Conservation (phyloP, 2,113 vertebrate species). For the Colius striatus region DNA sequence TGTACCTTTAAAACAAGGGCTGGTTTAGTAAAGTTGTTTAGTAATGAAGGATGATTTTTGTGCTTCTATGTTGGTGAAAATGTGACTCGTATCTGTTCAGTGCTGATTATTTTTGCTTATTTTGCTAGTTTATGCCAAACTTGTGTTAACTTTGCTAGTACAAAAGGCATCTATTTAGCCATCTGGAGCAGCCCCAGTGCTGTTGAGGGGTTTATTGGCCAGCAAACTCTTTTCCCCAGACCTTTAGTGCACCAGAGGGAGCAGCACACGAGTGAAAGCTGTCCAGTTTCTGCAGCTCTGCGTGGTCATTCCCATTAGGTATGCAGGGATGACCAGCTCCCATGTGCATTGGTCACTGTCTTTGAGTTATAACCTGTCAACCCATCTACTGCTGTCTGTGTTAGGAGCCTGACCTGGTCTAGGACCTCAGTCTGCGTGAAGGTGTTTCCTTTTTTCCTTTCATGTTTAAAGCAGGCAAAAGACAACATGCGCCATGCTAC, state of each 20-base stretch:
- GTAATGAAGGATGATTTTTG: background rate
- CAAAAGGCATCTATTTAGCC: background rate
- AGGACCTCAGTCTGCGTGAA: background rate
- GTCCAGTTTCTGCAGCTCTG: background rate
- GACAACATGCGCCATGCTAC: background rate
- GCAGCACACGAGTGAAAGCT: background rate
- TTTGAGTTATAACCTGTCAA: background rate
- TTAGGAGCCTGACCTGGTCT: background rate
- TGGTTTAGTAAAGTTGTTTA: background rate
- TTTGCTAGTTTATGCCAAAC: background rate
- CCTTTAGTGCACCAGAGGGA: background rate
- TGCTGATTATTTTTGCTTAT: background rate
- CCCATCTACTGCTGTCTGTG: background rate
- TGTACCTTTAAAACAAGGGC: background rate
- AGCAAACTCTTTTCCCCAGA: background rate
- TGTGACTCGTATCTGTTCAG: background rate
- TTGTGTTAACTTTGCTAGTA: background rate
- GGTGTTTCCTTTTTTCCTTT: background rate
- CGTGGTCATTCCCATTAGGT: background rate
- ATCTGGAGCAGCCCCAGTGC: background rate
- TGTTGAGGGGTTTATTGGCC: background rate
- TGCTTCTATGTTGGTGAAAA: background rate
- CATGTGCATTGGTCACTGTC: fast-evolving
- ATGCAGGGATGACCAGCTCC: background rate
- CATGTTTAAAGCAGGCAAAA: background rate